A percentile compares a stretch with the other conserved stretches of the same genome.
These are phyloP conservation scores for Creontiades dilutus DNA, from an alignment of 2,888 invertebrate genomes.

Conservation along the genomic window DNA sequence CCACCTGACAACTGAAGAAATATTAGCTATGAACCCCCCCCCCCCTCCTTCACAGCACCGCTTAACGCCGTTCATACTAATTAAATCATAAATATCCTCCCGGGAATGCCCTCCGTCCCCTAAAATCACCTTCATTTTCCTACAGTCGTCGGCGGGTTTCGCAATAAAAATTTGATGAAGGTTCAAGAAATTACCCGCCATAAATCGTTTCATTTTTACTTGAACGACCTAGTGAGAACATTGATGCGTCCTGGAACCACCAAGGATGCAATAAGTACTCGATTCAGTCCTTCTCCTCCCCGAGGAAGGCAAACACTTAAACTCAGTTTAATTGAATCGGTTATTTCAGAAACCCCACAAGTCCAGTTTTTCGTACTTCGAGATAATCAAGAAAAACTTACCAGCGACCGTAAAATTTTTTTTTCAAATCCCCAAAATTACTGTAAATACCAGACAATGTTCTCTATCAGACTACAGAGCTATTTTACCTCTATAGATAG, in stretches of 20 bases:
- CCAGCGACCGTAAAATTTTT: too few relatives aligned
- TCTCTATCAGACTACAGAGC: too few relatives aligned
- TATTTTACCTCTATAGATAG: too few relatives aligned
- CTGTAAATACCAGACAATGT: too few relatives aligned
- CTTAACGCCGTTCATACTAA: neutral
- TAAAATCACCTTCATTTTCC: conserved; percentile 3
- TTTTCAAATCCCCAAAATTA: too few relatives aligned
- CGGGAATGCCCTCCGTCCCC: neutral
- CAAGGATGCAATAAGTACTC: neutral
- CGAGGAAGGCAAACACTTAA: too few relatives aligned
- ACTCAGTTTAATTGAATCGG: too few relatives aligned
- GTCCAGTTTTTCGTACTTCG: too few relatives aligned
- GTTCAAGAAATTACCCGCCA: neutral
- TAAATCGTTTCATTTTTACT: neutral
- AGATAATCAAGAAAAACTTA: too few relatives aligned
- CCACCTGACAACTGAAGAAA: conserved; percentile 42
- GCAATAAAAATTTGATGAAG: conserved; percentile 24
- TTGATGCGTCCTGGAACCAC: neutral
- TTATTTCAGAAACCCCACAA: too few relatives aligned
- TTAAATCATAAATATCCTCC: conserved; percentile 32
- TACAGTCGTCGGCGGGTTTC: neutral
- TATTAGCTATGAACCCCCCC: conserved; percentile 2
- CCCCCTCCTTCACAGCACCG: neutral
- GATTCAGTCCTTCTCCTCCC: too few relatives aligned
- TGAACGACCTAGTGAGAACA: neutral